Percentiles rank a stretch among this genome's conserved stretches.
Evolutionary conservation across 2,797 vertebrate genomes (phyloP).

Genomic region (Schizothorax lantsangensis): DNA sequence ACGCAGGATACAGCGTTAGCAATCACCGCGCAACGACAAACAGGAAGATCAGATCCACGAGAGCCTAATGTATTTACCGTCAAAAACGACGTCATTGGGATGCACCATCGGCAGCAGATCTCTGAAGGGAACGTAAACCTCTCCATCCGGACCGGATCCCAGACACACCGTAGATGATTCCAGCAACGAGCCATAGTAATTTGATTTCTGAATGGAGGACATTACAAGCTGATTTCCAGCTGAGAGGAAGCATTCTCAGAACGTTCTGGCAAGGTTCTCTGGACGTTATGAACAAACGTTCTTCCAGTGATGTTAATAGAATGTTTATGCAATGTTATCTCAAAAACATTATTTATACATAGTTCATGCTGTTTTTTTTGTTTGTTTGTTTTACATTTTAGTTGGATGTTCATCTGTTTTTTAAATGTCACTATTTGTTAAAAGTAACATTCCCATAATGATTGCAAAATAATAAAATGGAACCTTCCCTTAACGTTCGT

Average conservation of each 20-base stretch:
- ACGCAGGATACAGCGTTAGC: no score
- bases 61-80: constrained; percentile 78
- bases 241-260: no score
- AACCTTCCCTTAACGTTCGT: no score
- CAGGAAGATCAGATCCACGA: background rate
- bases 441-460: no score
- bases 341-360: background rate
- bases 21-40: background rate
- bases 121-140: constrained; percentile 87
- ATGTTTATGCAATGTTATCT: background rate
- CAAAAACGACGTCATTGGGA: constrained; percentile 91
- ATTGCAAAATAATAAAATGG: no score
- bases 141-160: constrained; percentile 82
- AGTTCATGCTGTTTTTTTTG: no score
- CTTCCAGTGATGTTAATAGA: no score
- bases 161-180: constrained; percentile 90
- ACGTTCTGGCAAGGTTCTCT: background rate
- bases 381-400: no score
- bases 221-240: background rate
- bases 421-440: no score
- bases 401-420: background rate
- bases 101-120: constrained; percentile 93
- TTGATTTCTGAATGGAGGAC: constrained; percentile 81
- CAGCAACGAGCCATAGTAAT: constrained; percentile 93
- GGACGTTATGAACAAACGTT: background rate